phyloP scores from a whole-genome alignment of 2,797 vertebrate genomes.

The Phaenicophaeus curvirostris region DNA sequence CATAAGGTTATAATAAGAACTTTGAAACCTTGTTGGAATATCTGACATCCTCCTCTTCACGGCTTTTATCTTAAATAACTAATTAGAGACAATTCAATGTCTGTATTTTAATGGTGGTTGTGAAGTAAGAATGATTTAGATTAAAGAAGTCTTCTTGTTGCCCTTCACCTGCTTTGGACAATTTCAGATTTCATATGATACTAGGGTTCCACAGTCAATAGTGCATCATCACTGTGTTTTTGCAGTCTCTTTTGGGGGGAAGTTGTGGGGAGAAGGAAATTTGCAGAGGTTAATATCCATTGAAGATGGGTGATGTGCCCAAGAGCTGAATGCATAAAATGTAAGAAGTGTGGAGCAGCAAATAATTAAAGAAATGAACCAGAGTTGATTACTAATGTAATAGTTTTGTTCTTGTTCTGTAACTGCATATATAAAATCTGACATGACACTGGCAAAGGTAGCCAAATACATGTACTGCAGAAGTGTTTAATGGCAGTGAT shows the following conservation, averaged over 20 bases:
- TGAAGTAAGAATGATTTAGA: background rate
- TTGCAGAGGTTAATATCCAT: background rate
- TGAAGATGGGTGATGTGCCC: background rate
- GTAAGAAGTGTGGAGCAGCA: background rate
- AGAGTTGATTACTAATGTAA: background rate
- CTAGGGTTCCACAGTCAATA: background rate
- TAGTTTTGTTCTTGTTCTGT: background rate
- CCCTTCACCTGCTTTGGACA: background rate
- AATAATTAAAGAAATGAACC: background rate
- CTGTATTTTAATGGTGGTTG: background rate
- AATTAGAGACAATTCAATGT: background rate
- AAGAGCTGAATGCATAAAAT: background rate
- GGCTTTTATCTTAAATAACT: background rate
- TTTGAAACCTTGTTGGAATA: background rate
- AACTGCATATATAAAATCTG: background rate
- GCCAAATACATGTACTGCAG: background rate
- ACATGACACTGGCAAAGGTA: background rate
- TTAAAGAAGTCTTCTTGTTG: background rate
- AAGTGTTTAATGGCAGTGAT: background rate
- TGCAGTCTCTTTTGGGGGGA: background rate
- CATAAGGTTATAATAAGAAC: background rate
- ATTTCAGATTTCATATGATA: background rate
- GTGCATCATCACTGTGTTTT: background rate
- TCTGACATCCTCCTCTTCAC: background rate
- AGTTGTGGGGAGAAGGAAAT: background rate